Base-by-base conservation (phyloP, 2,797 vertebrate genomes). In the Enteromius fasciolatus region DNA sequence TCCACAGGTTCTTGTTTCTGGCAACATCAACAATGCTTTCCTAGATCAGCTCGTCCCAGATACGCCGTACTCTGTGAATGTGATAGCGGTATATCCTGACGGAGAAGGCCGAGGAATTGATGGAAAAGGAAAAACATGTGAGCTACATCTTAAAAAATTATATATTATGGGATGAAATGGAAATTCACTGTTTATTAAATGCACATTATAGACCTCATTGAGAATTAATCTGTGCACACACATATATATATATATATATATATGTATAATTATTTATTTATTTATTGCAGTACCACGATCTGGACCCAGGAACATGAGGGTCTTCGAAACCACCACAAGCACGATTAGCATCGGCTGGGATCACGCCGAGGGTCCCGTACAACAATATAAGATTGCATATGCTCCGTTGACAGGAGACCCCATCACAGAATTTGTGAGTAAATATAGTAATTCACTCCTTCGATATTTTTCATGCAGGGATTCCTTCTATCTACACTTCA, bases 331-430 rank as follows among this genome's bases (percentile, higher is more conserved):
- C 89, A 99, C 97, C 83, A 99, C 98, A 85, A 97, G 94, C 82
- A 97, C 95, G 39, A 95, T 99, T 63, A 97, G 95, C 81, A 95
- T 98, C 0, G 93, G 94, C 83, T 99, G 98, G 98, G 98, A 99
- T 82, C 97, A 99, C 20, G 98, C 98, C 0, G 98, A 98, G 69
- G 98, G 98, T 0, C 96, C 96, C 0, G 97, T 99, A 11, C 94
- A 94, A 76, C 97, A 98, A 81, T 99, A 99, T 88, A 94, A 89
- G 90, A 96, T 99, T 52, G 89, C 92, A 89, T 99, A 98, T 83
- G 96, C 97, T 15, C 95, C 97, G 31, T 89, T 94, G 28, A 94
- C 93, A 0, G 98, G 97, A 69, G 97, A 97, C 85, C 97, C 97
- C 67, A 97, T 97, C 0, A 97, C 97, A 8, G 96, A 99, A 93